phyloP scores from a whole-genome alignment of 2,113 vertebrate species.

The Isichthys henryi region DNA sequence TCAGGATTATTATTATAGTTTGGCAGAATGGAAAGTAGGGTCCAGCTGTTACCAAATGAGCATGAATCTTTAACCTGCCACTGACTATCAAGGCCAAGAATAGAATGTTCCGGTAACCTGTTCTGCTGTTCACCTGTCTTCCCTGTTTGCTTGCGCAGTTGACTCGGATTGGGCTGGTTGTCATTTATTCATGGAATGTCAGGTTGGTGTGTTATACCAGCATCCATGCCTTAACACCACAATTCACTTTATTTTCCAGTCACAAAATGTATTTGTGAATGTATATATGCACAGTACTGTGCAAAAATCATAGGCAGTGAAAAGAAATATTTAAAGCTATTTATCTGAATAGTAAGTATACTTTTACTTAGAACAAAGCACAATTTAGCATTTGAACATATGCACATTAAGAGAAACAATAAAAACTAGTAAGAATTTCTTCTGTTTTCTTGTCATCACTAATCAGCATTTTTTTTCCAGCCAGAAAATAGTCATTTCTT shows the following conservation, averaged over 20 bases:
- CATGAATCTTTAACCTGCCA: not conserved
- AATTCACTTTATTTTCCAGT: not conserved
- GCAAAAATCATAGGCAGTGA: not conserved
- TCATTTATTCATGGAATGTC: not conserved
- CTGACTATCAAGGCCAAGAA: not conserved
- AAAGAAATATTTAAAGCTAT: not conserved
- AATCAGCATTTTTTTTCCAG: too few relatives aligned
- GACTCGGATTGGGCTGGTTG: not conserved
- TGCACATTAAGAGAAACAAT: not conserved
- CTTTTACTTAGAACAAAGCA: not conserved
- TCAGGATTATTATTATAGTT: not conserved
- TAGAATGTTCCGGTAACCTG: not conserved
- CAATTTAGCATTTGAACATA: not conserved
- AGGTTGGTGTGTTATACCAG: not conserved
- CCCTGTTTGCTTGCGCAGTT: not conserved
- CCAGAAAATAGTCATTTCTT: too few relatives aligned
- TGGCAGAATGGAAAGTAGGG: not conserved
- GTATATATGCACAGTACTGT: not conserved
- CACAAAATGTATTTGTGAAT: not conserved
- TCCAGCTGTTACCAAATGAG: not conserved
- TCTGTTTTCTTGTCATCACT: not conserved
- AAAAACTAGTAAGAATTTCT: not conserved
- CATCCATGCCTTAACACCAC: not conserved
- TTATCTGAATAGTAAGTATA: not conserved
- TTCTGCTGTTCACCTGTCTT: not conserved